phyloP scores from a whole-genome alignment of 2,888 invertebrate genomes.

The Papilio elwesi region DNA sequence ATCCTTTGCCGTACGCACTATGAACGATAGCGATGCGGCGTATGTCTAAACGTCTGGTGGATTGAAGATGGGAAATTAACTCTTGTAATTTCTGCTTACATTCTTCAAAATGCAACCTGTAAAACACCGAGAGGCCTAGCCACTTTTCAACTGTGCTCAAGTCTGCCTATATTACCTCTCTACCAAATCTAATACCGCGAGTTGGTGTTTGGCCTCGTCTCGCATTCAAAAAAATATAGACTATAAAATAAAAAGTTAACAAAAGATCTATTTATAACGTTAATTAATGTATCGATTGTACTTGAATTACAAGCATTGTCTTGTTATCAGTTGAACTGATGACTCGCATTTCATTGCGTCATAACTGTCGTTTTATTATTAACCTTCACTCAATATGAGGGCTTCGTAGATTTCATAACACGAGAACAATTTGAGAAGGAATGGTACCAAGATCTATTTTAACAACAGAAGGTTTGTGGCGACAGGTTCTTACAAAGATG shows the following conservation, averaged over 20 bases:
- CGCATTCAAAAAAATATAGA: neutral
- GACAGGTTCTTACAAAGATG: too few species aligned
- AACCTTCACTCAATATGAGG: slow-evolving; percentile 6
- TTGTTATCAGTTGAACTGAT: neutral
- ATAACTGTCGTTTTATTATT: slow-evolving; percentile 11
- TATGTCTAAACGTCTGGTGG: too few species aligned
- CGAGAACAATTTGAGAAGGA: neutral
- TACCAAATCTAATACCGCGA: too few species aligned
- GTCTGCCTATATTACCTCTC: too few species aligned
- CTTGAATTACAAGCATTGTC: neutral
- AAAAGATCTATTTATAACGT: neutral
- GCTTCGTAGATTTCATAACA: slow-evolving; percentile 1
- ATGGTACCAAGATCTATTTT: neutral
- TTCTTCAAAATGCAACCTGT: too few species aligned
- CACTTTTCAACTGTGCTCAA: too few species aligned
- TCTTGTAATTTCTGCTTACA: too few species aligned
- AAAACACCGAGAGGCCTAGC: too few species aligned
- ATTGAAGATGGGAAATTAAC: too few species aligned
- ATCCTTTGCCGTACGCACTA: too few species aligned
- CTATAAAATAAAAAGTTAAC: neutral
- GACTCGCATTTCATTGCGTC: neutral
- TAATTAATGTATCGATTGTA: neutral
- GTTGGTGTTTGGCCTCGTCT: neutral
- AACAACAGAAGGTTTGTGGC: neutral
- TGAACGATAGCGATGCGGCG: too few species aligned